A percentile compares a stretch with the other conserved stretches of the same genome.
phyloP scores from a whole-genome alignment of 2,888 invertebrate species.

The Acrobasis suavella region DNA sequence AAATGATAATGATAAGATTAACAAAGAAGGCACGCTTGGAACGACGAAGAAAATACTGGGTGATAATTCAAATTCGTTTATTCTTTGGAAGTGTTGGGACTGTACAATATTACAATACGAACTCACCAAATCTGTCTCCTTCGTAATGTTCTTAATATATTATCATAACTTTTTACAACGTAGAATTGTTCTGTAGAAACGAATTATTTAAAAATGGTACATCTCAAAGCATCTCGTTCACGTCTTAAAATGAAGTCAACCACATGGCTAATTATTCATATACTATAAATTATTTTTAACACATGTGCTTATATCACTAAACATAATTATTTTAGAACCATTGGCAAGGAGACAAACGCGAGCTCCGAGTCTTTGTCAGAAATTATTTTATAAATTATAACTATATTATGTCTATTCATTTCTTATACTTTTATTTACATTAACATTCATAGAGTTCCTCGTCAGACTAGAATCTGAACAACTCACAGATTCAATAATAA shows the following conservation, averaged over 20 bases:
- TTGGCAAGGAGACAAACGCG: constrained; percentile 1
- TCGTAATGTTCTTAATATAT: background rate
- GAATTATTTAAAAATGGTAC: background rate
- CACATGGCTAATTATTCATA: too few relatives aligned
- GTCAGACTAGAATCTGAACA: background rate
- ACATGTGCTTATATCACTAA: background rate
- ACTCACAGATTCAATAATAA: background rate
- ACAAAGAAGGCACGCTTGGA: background rate
- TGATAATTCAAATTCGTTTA: constrained; percentile 18
- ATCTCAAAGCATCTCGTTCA: too few relatives aligned
- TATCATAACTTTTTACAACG: background rate
- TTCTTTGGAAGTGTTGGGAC: constrained; percentile 12
- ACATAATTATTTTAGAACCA: background rate
- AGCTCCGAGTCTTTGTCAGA: background rate
- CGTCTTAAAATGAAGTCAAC: too few relatives aligned
- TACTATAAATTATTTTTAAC: background rate
- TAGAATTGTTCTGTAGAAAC: background rate
- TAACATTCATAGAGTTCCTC: constrained; percentile 12
- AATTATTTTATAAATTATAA: background rate
- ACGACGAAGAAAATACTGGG: background rate
- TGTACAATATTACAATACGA: constrained; percentile 1
- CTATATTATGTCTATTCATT: background rate
- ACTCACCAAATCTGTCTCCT: constrained; percentile 1
- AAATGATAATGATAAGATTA: too few relatives aligned
- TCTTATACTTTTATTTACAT: constrained; percentile 18